These are phyloP conservation scores for Myripristis murdjan DNA, from an alignment of 2,797 vertebrate species.

Conservation along the genomic window DNA sequence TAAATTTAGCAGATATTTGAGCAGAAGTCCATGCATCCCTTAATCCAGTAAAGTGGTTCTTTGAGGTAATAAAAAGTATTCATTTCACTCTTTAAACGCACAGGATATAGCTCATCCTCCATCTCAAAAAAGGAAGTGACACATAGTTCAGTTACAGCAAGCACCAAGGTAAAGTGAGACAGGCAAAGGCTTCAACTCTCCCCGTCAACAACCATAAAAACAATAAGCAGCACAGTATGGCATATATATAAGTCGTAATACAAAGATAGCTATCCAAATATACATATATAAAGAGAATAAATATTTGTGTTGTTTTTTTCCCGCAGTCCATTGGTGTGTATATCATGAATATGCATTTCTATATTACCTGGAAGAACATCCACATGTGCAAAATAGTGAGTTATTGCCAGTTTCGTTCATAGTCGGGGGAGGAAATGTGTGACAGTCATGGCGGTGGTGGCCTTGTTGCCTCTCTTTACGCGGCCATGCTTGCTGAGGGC, in stretches of 20 bases:
- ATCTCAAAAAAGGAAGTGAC: slow-evolving; percentile 78
- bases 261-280: slow-evolving; percentile 90
- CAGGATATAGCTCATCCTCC: slow-evolving; percentile 75
- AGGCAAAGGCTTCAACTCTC: slow-evolving; percentile 37
- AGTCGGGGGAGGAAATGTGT: slow-evolving; percentile 97
- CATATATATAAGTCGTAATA: slow-evolving; percentile 83
- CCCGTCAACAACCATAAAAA: slow-evolving; percentile 72
- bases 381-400: slow-evolving; percentile 91
- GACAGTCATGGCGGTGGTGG: slow-evolving; percentile 94
- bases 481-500: slow-evolving; percentile 96
- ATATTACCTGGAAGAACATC: slow-evolving; percentile 88
- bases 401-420: slow-evolving; percentile 87
- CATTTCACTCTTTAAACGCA: slow-evolving; percentile 77
- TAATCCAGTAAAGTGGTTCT: slow-evolving; percentile 77
- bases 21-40: slow-evolving; percentile 82
- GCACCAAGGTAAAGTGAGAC: slow-evolving; percentile 79
- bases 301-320: slow-evolving; percentile 79
- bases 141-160: slow-evolving; percentile 77
- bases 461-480: slow-evolving; percentile 93
- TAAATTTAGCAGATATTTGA: slow-evolving; percentile 70
- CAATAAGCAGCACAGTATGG: slow-evolving; percentile 84
- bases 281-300: slow-evolving; percentile 90
- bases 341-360: slow-evolving; percentile 68
- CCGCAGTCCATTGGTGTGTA: slow-evolving; percentile 73
- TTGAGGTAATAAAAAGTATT: slow-evolving; percentile 85